Percentiles rank a stretch among this genome's conserved stretches.
Conservation (phyloP, 2,888 invertebrate species). For the Agrochola lychnidis region DNA sequence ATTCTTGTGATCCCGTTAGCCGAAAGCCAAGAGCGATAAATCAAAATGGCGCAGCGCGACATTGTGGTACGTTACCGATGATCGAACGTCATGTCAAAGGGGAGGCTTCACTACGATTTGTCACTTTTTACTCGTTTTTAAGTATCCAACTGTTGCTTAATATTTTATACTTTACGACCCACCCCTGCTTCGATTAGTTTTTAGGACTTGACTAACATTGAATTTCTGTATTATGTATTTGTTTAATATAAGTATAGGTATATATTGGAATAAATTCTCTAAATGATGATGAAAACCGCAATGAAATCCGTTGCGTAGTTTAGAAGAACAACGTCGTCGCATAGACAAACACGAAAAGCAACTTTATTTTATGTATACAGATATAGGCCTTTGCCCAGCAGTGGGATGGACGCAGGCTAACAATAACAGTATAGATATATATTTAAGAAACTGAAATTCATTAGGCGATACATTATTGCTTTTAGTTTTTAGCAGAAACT, state of each 20-base stretch:
- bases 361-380: too few relatives aligned
- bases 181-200: neutral
- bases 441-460: neutral
- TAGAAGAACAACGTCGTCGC: too few relatives aligned
- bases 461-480: neutral
- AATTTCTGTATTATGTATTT: too few relatives aligned
- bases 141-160: too few relatives aligned
- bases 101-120: slow-evolving; percentile 9
- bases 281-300: neutral
- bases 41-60: slow-evolving; percentile 49
- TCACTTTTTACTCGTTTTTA: slow-evolving; percentile 22
- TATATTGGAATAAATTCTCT: neutral
- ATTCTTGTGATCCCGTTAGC: slow-evolving; percentile 2
- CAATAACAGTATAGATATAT: neutral
- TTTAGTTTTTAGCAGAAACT: neutral
- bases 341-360: too few relatives aligned
- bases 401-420: too few relatives aligned
- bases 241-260: too few relatives aligned
- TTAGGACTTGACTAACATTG: neutral
- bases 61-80: slow-evolving; percentile 12
- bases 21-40: slow-evolving; percentile 42
- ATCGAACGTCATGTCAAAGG: slow-evolving; percentile 18
- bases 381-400: too few relatives aligned
- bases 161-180: too few relatives aligned
- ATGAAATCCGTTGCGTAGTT: neutral